Evolutionary conservation across 2,888 invertebrate genomes (phyloP), one percentile per base, ranked within the genome.

Genomic region (Eugnorisma glareosa): DNA sequence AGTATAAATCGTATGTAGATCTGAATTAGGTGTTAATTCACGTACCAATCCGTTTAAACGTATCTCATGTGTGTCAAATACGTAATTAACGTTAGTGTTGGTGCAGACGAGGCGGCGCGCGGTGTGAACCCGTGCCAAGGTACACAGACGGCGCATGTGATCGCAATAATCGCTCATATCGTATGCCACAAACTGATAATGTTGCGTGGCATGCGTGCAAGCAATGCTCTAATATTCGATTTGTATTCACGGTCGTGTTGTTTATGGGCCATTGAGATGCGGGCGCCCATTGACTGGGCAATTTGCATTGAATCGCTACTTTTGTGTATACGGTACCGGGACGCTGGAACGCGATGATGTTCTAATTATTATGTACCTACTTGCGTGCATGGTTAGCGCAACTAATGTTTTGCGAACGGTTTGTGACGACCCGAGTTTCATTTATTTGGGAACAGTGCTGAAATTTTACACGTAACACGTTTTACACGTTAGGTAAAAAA

Each of bases 181-280:
- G 90, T 87, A 90, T 87, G 90, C 89, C 88, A 83, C 89, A 87
- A 92, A 88, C 92, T 91, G 93, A 94, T 94, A 94, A 93, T 93
- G 92, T 92, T 92, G 91, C 91, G 89, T 88, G 81, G 87, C 89
- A 87, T 92, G 91, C 90, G 90, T 86, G 88, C 89, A 82, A 82
- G 86, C 92, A 92, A 89, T 92, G 93, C 93, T 93, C 94, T 96
- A 96, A 96, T 96, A 94, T 94, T 94, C 96, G 94, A 95, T 96
- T 95, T 95, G 95, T 96, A 96, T 95, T 96, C 96, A 95, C 94
- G 91, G 93, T 92, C 91, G 94, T 93, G 93, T 95, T 96, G 95
- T 96, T 96, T 96, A 96, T 95, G 92, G 94, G 90, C 95, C 93
- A 95, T 95, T 94, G 95, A 94, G 94, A 94, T 94, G 93, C 93